Evolutionary conservation across 2,113 vertebrate species (phyloP), one percentile per base, ranked within the genome.

Genomic region (Psilopogon haemacephalus): DNA sequence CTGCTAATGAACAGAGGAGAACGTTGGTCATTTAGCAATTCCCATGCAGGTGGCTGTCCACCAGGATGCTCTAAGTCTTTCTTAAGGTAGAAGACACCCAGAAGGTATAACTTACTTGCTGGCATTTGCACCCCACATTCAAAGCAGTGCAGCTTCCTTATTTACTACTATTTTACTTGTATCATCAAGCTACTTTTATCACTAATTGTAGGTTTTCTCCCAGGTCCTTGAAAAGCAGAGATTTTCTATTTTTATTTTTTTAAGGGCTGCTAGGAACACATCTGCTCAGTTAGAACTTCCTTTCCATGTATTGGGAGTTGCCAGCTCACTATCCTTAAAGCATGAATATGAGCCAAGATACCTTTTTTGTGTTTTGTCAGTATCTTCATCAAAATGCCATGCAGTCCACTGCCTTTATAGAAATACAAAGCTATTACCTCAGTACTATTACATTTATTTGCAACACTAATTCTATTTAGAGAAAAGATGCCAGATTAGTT

Each of bases 401-500:
- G 65, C 50, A 75, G 62, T 75, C 76, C 62, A 30, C 65, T 74
- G 30, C 58, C 69, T 90, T 92, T 11, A 0, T 84, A 83, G 72
- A 89, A 89, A 89, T 89, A 60, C 8, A 1, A 84, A 70, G 60
- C 69, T 94, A 62, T 94, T 94, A 95, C 35, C 80, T 95, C 92
- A 81, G 69, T 81, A 84, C 92, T 94, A 86, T 94, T 95, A 88
- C 86, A 68, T 86, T 94, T 94, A 93, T 95, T 86, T 37, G 65
- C 83, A 91, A 38, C 79, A 48, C 63, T 95, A 93, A 91, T 96
- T 95, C 89, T 94, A 93, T 96, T 96, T 95, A 81, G 92, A 84
- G 79, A 91, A 95, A 96, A 91, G 52, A 91, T 86, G 93, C 93
- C 95, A 95, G 93, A 95, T 95, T 91, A 94, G 86, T 84, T 84